Base-by-base conservation (phyloP, 2,113 vertebrate species). In the Ochotona princeps region DNA sequence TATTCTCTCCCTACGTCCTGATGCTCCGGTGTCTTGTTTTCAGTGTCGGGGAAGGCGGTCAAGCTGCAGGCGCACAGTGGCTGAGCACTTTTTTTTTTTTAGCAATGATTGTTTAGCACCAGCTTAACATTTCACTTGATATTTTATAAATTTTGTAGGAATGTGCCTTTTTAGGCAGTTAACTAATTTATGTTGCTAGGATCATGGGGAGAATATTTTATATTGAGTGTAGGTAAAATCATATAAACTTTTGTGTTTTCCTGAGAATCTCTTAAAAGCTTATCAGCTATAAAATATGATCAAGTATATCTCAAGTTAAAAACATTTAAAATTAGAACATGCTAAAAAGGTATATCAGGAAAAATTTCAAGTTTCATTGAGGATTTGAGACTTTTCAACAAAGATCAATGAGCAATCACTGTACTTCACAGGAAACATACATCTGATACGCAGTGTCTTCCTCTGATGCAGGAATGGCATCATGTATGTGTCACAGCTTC, bases 71-170 rank as follows among this genome's bases (percentile, higher is more conserved):
- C 75, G 92, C 83, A 80, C 1, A 91, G 25, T 47, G 93, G n/a
- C 28, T 3, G 93, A 70, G 91, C 95, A 83, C 92, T 70, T n/a
- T 94, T 91, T 86, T 86, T 73, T 91, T 66, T 78, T 87, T 76
- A 72, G 60, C 49, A 89, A 18, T 86, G 70, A 70, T 72, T 44
- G 89, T 80, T 87, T 85, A n/a, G 32, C 63, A 76, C 80, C 85
- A 92, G 79, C 38, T 54, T 81, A 84, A 92, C 83, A 92, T 93
- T 88, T 74, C 89, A 90, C 25, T 65, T 82, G 87, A 86, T 54
- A 83, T 74, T 96, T 96, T 95, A 85, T 86, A 92, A 75, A 76
- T 89, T 93, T 96, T 95, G 23, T 94, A 95, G 92, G 81, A 93
- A 90, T 66, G 18, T 86, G 72, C 66, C 88, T 93, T 72, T 85